Evolutionary conservation across 2,797 vertebrate genomes (phyloP), one percentile per base, ranked within the genome.

Genomic region (Neomorphus geoffroyi): DNA sequence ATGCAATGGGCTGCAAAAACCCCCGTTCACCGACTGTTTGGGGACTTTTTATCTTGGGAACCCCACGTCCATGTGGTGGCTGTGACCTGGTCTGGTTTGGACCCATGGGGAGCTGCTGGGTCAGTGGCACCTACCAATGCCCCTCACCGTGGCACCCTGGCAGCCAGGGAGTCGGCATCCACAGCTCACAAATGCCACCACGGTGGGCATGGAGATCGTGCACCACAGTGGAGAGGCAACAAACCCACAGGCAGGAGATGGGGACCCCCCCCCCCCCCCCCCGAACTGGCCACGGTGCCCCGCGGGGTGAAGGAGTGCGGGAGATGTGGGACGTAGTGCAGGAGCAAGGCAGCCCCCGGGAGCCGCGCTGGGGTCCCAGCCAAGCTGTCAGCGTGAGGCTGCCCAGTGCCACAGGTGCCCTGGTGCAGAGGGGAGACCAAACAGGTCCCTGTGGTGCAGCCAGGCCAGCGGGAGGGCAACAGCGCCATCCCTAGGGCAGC

Each of bases 301-400:
- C 9, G 0, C 6, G 4, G 28, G 21, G 33, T 2, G 56, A n/a
- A 69, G 30, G 22, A 0, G 2, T 4, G 7, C n/a, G 13, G 43
- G 54, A 8, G 23, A 14, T 46, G 18, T 27, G 6, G 54, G 33
- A 19, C 2, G 5, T 1, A 4, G 27, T 2, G 43, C 27, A 18
- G 71, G 71, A 45, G 54, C 6, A 2, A 57, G 41, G 32, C 41
- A 28, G 41, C 18, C 43, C 54, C n/a, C n/a, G n/a, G n/a, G n/a
- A n/a, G 33, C 56, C 3, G 9, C 2, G 11, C 72, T 3, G 4
- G 13, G 5, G 30, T 50, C 46, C 37, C 2, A 6, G 43, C 54
- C 7, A 37, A 51, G 35, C 35, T 53, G 54, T 51, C 45, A 28
- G 66, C 8, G 1, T 53, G 79, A 51, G 1, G 26, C 46, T 35